A percentile compares a stretch with the other conserved stretches of the same genome.
Conservation (phyloP, 2,113 vertebrate genomes). For the Orcinus orca region DNA sequence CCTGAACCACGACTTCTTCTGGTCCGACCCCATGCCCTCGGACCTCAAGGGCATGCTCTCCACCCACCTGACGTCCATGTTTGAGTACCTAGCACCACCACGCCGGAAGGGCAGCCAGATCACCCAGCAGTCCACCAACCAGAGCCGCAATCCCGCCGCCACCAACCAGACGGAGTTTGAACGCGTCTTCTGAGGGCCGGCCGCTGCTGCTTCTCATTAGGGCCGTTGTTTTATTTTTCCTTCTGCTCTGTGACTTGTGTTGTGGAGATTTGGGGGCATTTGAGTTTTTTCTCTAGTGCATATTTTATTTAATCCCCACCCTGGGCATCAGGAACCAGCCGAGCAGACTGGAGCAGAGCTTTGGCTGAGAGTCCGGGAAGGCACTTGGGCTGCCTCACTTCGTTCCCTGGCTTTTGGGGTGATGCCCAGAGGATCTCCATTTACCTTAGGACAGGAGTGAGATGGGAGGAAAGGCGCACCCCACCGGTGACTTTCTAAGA, state of each 20-base stretch:
- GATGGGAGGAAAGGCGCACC: neutral
- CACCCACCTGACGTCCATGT: slow-evolving; percentile 99
- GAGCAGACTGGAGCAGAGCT: neutral
- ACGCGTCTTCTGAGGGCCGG: slow-evolving; percentile 89
- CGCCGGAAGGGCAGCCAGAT: slow-evolving; percentile 93
- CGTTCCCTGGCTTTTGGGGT: neutral
- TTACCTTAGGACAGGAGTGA: neutral
- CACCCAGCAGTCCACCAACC: slow-evolving; percentile 95
- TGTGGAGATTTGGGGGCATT: neutral
- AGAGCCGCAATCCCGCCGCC: slow-evolving; percentile 92
- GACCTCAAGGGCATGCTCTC: slow-evolving; percentile 99
- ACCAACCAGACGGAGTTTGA: slow-evolving; percentile 98
- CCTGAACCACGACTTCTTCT: slow-evolving; percentile 99
- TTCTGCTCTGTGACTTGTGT: neutral
- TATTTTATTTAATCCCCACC: neutral
- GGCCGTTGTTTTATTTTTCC: neutral
- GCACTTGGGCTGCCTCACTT: neutral
- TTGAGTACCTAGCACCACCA: slow-evolving; percentile 96
- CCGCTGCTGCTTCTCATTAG: fast-evolving
- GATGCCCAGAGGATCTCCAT: neutral
- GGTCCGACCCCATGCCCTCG: slow-evolving; percentile 98
- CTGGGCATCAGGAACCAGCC: neutral
- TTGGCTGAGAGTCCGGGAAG: neutral
- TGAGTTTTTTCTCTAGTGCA: slow-evolving; percentile 6
- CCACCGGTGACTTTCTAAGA: neutral